Evolutionary conservation across 1,140 invertebrate genomes (phyloP).

Genomic region (Camponotus pennsylvanicus): DNA sequence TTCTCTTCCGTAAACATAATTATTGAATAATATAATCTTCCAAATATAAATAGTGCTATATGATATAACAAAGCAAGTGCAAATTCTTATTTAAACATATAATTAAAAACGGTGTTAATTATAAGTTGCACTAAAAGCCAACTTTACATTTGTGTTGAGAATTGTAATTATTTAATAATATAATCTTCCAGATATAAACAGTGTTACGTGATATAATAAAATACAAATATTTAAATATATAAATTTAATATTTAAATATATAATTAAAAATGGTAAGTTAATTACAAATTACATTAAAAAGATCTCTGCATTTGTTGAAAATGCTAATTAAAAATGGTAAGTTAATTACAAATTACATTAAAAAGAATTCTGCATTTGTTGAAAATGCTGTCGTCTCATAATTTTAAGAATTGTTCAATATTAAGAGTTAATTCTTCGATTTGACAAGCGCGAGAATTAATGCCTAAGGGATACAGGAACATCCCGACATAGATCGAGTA

Average conservation of each 20-base stretch:
- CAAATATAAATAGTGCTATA: neutral
- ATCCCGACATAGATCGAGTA: constrained; percentile 70
- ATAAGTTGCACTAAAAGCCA: neutral
- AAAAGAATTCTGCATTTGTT: neutral
- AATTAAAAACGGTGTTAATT: neutral
- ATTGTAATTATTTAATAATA: neutral
- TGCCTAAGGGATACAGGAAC: constrained; percentile 56
- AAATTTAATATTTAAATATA: neutral
- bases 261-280: neutral
- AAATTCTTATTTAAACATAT: neutral
- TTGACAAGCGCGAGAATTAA: constrained; percentile 34
- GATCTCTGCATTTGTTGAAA: neutral
- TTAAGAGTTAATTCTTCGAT: constrained; percentile 45
- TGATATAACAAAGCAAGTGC: neutral
- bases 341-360: neutral
- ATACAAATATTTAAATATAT: too few relatives aligned
- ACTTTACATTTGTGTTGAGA: neutral
- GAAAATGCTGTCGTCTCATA: constrained; percentile 17
- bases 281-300: neutral
- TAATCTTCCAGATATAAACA: too few relatives aligned
- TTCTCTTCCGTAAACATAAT: neutral
- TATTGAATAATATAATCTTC: constrained; percentile 7
- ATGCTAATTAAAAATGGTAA: neutral
- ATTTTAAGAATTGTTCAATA: constrained; percentile 40
- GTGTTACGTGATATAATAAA: too few relatives aligned